phyloP scores from a whole-genome alignment of 2,888 invertebrate genomes.

The Parnassius orleans region DNA sequence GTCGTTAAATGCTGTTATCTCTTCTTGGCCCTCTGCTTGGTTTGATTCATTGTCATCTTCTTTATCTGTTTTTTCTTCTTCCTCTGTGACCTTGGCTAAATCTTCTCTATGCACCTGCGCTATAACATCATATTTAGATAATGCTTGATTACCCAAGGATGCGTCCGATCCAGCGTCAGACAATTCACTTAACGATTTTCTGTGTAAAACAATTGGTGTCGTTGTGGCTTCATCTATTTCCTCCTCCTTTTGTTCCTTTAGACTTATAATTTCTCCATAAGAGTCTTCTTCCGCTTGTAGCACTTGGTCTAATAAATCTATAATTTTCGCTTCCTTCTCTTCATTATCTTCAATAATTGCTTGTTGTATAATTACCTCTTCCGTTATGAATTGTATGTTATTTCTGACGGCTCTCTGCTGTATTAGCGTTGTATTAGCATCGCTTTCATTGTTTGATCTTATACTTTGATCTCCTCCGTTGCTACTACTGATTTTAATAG shows the following conservation, averaged over 20 bases:
- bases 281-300: slow-evolving; percentile 74
- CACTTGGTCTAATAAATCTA: slow-evolving; percentile 72
- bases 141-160: slow-evolving; percentile 64
- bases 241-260: slow-evolving; percentile 53
- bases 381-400: slow-evolving; percentile 42
- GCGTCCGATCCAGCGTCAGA: slow-evolving; percentile 72
- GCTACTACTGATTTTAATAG: slow-evolving; percentile 49
- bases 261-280: slow-evolving; percentile 58
- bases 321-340: slow-evolving; percentile 74
- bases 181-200: slow-evolving; percentile 64
- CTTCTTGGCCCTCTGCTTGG: slow-evolving; percentile 45
- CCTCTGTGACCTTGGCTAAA: slow-evolving; percentile 64
- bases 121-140: slow-evolving; percentile 80
- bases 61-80: slow-evolving; percentile 54
- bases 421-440: slow-evolving; percentile 37
- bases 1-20: slow-evolving; percentile 61
- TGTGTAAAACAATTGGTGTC: slow-evolving; percentile 47
- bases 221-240: slow-evolving; percentile 35
- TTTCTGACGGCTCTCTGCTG: slow-evolving; percentile 40
- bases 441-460: slow-evolving; percentile 26
- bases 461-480: slow-evolving; percentile 40
- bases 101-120: slow-evolving; percentile 81
- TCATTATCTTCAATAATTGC: slow-evolving; percentile 61
- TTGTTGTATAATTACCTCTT: slow-evolving; percentile 56
- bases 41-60: slow-evolving; percentile 32